Percentiles rank a stretch among this genome's conserved stretches.
Conservation (phyloP, 1,140 invertebrate genomes). For the Lanistes nyassanus region DNA sequence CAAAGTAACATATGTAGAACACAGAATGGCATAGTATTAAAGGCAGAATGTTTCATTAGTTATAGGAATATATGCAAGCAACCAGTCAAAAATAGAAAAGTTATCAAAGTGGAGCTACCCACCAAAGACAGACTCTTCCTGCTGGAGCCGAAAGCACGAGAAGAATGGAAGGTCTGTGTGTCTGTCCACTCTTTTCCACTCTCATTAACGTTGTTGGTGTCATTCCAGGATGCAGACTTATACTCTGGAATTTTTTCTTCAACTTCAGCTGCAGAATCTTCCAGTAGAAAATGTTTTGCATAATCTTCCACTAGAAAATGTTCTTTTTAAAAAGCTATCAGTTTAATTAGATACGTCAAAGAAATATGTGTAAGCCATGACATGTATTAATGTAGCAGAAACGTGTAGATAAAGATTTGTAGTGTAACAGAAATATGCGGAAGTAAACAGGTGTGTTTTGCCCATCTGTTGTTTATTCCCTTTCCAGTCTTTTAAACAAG, state of each 20-base stretch:
- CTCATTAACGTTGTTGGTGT: background rate
- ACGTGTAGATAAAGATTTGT: no score
- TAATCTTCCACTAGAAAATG: no score
- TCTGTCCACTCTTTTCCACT: conserved; percentile 5
- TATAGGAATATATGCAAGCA: background rate
- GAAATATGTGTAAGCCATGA: no score
- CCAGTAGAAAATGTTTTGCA: background rate
- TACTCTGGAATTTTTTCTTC: background rate
- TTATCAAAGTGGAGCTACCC: no score
- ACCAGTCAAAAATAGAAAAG: no score
- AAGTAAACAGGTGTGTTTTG: no score
- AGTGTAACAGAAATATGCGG: no score
- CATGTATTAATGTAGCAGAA: no score
- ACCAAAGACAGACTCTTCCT: conserved; percentile 68
- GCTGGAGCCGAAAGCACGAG: conserved; percentile 55
- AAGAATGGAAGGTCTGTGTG: conserved; percentile 54
- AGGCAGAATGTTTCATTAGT: background rate
- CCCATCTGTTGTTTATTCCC: no score
- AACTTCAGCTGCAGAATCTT: background rate
- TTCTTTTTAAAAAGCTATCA: background rate
- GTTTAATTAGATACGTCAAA: background rate
- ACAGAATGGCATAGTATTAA: background rate
- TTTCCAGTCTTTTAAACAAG: no score
- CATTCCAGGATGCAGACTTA: background rate
- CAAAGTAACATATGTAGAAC: background rate